These are phyloP conservation scores for Origma solitaria DNA, from an alignment of 2,113 vertebrate genomes.

Conservation along the genomic window DNA sequence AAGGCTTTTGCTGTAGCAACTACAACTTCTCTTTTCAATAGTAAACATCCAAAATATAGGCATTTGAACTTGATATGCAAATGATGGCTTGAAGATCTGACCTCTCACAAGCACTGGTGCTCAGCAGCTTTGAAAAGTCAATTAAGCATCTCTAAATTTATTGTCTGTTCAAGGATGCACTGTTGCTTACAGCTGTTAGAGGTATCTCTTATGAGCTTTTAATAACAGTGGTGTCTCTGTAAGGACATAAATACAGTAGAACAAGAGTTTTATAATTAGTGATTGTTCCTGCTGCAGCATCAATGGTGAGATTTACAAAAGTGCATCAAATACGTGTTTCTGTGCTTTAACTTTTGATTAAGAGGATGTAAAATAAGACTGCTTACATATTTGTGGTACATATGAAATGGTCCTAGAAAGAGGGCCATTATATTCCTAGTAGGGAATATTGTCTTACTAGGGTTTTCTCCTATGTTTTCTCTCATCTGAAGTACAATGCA, in stretches of 20 bases:
- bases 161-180: not conserved
- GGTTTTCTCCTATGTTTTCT: not conserved
- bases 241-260: not conserved
- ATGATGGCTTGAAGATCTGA: not conserved
- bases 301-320: not conserved
- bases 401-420: not conserved
- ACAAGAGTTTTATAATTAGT: not conserved
- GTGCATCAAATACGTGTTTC: not conserved
- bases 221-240: not conserved
- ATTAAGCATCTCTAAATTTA: not conserved
- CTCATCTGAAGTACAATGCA: not conserved
- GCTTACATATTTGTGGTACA: not conserved
- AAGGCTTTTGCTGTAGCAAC: not conserved
- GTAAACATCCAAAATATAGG: not conserved
- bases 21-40: not conserved
- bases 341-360: not conserved
- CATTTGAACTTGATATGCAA: not conserved
- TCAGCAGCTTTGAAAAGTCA: not conserved
- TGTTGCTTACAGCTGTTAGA: not conserved
- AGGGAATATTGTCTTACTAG: not conserved
- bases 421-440: not conserved
- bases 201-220: not conserved
- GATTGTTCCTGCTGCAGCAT: not conserved
- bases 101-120: not conserved
- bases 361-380: not conserved